These are phyloP conservation scores for Takifugu bimaculatus DNA, from an alignment of 2,113 vertebrate genomes.

Conservation along the genomic window DNA sequence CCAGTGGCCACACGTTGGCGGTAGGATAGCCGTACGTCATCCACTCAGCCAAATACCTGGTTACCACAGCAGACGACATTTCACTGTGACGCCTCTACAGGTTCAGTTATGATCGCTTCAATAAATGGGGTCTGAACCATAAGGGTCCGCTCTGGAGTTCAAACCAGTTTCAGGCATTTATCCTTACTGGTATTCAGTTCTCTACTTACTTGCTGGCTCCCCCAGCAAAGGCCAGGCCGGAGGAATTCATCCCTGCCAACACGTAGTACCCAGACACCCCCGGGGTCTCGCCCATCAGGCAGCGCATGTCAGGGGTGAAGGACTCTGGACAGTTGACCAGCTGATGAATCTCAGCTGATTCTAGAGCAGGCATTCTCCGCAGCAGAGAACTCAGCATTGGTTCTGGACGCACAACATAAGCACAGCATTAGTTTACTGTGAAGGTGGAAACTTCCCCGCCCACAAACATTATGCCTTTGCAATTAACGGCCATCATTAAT, in stretches of 20 bases:
- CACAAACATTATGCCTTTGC: too few relatives aligned
- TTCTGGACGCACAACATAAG: constrained; percentile 65
- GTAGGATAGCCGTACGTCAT: constrained; percentile 91
- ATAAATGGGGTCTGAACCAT: too few relatives aligned
- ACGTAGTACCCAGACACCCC: constrained; percentile 83
- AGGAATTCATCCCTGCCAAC: constrained; percentile 95
- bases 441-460: too few relatives aligned
- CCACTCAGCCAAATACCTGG: constrained; percentile 94
- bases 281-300: constrained; percentile 92
- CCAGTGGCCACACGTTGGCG: constrained; percentile 90
- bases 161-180: too few relatives aligned
- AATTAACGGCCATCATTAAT: neutral
- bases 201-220: constrained; percentile 89
- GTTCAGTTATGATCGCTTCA: too few relatives aligned
- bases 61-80: too few relatives aligned
- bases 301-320: constrained; percentile 94
- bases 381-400: constrained; percentile 87
- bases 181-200: neutral
- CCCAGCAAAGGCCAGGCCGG: constrained; percentile 87
- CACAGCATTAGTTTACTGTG: neutral
- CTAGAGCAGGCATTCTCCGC: constrained; percentile 85
- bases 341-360: constrained; percentile 88
- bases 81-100: too few relatives aligned
- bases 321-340: constrained; percentile 95
- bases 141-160: too few relatives aligned